Percentiles rank a stretch among this genome's conserved stretches.
phyloP scores from a whole-genome alignment of 1,140 invertebrate species.

The Habropoda laboriosa region DNA sequence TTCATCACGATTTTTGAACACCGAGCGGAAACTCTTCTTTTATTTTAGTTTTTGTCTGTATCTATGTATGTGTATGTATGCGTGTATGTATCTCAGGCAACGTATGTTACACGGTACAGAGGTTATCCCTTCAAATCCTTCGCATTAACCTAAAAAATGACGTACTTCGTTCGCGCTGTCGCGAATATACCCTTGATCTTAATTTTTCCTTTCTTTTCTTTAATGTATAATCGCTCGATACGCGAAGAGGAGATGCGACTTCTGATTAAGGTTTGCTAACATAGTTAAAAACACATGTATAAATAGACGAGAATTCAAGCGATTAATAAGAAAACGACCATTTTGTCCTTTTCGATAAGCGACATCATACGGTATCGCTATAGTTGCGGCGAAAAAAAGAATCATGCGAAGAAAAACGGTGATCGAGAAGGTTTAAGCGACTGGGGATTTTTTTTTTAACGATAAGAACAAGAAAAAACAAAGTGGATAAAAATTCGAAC shows the following conservation, averaged over 20 bases:
- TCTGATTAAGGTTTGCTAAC: background rate
- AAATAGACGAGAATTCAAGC: background rate
- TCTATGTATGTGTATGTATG: background rate
- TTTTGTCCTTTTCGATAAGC: background rate
- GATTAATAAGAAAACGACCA: background rate
- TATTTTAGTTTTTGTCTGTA: background rate
- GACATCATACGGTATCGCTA: background rate
- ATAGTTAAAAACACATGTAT: background rate
- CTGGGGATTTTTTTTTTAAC: background rate
- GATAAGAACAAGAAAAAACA: background rate
- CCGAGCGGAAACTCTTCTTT: background rate
- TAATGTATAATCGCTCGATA: background rate
- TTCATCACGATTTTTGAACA: conserved; percentile 35
- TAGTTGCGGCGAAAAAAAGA: background rate
- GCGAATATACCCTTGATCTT: conserved; percentile 10
- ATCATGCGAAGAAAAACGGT: background rate
- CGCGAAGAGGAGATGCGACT: background rate
- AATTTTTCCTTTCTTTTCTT: background rate
- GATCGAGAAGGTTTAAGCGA: background rate
- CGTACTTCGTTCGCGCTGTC: background rate
- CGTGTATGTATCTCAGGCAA: background rate
- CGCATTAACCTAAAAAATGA: conserved; percentile 22
- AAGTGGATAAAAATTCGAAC: conserved; percentile 4
- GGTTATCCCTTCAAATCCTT: conserved; percentile 36
- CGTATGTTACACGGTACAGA: background rate